Conservation (phyloP, 2,113 vertebrate genomes). For the Lagopus leucura region DNA sequence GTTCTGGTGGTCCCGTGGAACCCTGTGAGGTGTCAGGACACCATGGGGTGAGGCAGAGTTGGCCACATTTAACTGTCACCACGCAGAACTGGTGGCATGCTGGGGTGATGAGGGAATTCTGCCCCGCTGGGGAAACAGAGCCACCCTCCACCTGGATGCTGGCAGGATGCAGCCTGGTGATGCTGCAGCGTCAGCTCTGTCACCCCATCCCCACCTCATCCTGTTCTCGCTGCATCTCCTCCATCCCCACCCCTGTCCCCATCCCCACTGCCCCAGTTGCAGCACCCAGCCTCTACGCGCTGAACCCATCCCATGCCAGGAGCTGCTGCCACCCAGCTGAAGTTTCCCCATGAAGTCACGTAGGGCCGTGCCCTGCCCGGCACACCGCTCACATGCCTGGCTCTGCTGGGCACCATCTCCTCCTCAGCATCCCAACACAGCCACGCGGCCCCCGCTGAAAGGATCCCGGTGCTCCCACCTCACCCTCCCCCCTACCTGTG, state of each 20-base stretch:
- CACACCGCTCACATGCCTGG: background rate
- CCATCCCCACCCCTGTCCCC: background rate
- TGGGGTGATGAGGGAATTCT: accelerated
- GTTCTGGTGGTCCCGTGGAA: accelerated
- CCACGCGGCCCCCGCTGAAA: accelerated
- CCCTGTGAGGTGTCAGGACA: background rate
- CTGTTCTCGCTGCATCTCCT: background rate
- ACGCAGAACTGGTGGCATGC: background rate
- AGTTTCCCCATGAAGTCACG: background rate
- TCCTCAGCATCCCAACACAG: background rate
- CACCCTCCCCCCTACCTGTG: background rate
- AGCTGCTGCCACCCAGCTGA: accelerated
- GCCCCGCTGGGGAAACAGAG: background rate
- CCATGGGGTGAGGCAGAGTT: background rate
- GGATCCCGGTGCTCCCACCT: background rate
- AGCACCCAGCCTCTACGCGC: accelerated
- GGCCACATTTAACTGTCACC: accelerated
- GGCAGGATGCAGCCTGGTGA: accelerated
- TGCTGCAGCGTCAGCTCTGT: accelerated
- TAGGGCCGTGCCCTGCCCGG: background rate
- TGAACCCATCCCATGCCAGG: background rate
- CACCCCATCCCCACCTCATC: background rate
- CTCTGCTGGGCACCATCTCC: background rate
- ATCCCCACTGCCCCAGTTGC: background rate
- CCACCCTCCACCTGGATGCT: background rate